Evolutionary conservation across 1,140 invertebrate species (phyloP).

Genomic region (Alviniconcha marisindica): DNA sequence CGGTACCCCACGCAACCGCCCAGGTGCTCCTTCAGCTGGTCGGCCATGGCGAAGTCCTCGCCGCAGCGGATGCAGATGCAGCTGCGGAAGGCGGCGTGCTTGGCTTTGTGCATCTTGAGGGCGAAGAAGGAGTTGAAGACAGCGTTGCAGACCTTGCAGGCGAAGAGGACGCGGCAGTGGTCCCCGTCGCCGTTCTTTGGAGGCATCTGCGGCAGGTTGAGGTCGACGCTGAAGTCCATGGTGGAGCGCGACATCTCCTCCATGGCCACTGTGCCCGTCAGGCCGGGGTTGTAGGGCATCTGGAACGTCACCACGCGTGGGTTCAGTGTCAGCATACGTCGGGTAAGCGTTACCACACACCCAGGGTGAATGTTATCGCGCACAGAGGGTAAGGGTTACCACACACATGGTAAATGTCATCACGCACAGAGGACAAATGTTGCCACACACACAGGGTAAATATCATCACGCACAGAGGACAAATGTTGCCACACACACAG

Average conservation of each 20-base stretch:
- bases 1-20: not conserved
- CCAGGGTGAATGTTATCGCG: too few species aligned
- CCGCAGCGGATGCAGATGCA: constrained; percentile 15
- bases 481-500: too few species aligned
- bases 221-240: not conserved
- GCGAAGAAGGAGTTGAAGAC: constrained; percentile 24
- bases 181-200: not conserved
- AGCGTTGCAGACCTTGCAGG: not conserved
- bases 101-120: constrained; percentile 30
- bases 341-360: too few species aligned
- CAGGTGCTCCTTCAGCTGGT: constrained; percentile 26
- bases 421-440: too few species aligned
- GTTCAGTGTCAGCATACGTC: too few species aligned
- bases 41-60: not conserved
- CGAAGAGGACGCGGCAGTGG: not conserved
- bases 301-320: too few species aligned
- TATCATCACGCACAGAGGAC: too few species aligned
- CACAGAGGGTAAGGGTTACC: too few species aligned
- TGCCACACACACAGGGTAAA: too few species aligned
- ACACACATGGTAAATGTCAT: too few species aligned
- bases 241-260: not conserved
- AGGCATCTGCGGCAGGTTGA: not conserved
- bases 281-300: not conserved
- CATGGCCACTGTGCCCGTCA: not conserved
- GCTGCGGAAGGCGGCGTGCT: not conserved